Conservation (phyloP, 2,888 invertebrate species). For the Stramonita haemastoma region DNA sequence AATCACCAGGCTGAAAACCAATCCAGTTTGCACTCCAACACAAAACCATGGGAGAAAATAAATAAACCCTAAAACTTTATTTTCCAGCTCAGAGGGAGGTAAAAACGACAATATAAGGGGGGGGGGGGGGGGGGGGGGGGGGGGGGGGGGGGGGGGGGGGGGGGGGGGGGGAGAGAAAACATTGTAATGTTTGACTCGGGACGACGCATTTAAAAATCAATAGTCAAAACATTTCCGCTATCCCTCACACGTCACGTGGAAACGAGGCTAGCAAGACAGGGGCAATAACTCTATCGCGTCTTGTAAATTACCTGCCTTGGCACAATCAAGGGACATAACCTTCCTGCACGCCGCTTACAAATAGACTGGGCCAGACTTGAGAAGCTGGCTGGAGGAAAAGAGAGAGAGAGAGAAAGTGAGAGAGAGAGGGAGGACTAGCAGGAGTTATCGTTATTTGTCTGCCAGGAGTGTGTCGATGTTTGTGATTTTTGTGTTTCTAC, state of each 20-base stretch:
- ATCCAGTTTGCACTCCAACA: too few species aligned
- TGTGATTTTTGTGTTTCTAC: too few species aligned
- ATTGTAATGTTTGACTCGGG: background rate
- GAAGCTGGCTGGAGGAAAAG: background rate
- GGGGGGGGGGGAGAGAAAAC: background rate
- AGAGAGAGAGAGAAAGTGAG: background rate
- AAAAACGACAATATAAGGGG: background rate
- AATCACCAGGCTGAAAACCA: too few species aligned
- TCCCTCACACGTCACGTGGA: constrained; percentile 25
- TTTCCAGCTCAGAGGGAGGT: background rate
- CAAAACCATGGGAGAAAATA: too few species aligned
- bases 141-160: too few species aligned
- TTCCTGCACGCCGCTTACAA: constrained; percentile 13
- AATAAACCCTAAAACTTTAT: background rate
- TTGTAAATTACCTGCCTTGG: constrained; percentile 38
- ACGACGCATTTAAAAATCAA: constrained; percentile 31
- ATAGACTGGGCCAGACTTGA: constrained; percentile 2
- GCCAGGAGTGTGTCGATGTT: too few species aligned
- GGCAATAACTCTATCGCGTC: constrained; percentile 35
- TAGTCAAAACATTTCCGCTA: constrained; percentile 28
- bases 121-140: background rate
- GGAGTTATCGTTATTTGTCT: too few species aligned
- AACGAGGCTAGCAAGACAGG: constrained; percentile 15
- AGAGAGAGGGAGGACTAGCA: background rate
- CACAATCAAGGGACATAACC: constrained; percentile 40